Conservation (phyloP, 2,113 vertebrate species). For the Periophthalmodon schlosseri region DNA sequence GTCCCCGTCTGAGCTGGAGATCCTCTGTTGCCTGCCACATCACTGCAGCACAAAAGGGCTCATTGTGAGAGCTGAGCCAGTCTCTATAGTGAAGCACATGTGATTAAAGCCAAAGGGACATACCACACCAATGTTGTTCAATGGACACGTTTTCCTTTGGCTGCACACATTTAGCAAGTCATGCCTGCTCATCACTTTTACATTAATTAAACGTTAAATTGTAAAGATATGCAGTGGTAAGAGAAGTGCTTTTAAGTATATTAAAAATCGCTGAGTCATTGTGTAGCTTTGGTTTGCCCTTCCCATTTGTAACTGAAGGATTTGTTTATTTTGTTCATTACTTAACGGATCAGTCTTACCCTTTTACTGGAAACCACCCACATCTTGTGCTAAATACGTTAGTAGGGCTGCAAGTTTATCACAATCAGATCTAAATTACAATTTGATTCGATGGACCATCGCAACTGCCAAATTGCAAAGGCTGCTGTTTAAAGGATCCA, state of each 20-base stretch:
- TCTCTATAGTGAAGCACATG: constrained; percentile 10
- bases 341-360: neutral
- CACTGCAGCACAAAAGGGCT: constrained; percentile 45
- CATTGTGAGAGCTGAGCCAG: constrained; percentile 47
- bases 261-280: constrained; percentile 46
- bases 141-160: constrained; percentile 20
- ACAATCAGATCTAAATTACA: neutral
- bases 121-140: constrained; percentile 36
- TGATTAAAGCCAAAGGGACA: constrained; percentile 26
- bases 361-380: neutral
- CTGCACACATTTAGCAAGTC: constrained; percentile 58
- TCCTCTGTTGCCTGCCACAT: constrained; percentile 15
- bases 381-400: neutral
- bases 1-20: constrained; percentile 6
- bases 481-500: too few species aligned
- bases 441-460: neutral
- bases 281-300: neutral
- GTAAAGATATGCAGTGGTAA: neutral
- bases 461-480: neutral
- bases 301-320: neutral
- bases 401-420: neutral
- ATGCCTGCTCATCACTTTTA: constrained; percentile 56
- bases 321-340: neutral
- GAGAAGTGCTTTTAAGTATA: neutral
- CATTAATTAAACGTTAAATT: neutral